Evolutionary conservation across 1,140 invertebrate species (phyloP).

Genomic region (Lycorma delicatula): DNA sequence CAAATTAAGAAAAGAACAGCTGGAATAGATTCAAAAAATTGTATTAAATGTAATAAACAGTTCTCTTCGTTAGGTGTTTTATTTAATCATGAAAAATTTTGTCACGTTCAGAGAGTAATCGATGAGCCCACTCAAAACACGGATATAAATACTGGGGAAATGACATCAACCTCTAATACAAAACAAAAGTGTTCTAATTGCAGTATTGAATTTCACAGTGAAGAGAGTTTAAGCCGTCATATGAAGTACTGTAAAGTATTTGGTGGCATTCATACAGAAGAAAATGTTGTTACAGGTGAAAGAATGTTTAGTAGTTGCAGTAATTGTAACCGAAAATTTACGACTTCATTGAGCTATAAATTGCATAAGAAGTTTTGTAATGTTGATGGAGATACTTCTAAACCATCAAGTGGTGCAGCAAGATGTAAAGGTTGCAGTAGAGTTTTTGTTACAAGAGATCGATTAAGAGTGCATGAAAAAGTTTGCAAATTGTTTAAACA

Average conservation of each 20-base stretch:
- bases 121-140: too few relatives aligned
- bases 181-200: too few relatives aligned
- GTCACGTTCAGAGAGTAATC: too few relatives aligned
- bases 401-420: not conserved
- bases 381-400: not conserved
- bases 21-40: not conserved
- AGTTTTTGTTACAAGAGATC: not conserved
- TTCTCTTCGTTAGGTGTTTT: not conserved
- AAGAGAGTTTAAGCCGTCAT: too few relatives aligned
- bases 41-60: not conserved
- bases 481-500: not conserved
- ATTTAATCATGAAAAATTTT: not conserved
- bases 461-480: not conserved
- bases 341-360: not conserved
- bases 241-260: too few relatives aligned
- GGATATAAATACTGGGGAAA: too few relatives aligned
- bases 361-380: not conserved
- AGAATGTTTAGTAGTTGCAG: not conserved
- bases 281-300: not conserved
- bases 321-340: not conserved
- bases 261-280: too few relatives aligned
- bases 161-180: too few relatives aligned
- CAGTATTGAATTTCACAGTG: too few relatives aligned
- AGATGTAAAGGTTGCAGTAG: not conserved
- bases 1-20: not conserved